Evolutionary conservation across 2,888 invertebrate genomes (phyloP).

Genomic region (Drosophila eohydei): DNA sequence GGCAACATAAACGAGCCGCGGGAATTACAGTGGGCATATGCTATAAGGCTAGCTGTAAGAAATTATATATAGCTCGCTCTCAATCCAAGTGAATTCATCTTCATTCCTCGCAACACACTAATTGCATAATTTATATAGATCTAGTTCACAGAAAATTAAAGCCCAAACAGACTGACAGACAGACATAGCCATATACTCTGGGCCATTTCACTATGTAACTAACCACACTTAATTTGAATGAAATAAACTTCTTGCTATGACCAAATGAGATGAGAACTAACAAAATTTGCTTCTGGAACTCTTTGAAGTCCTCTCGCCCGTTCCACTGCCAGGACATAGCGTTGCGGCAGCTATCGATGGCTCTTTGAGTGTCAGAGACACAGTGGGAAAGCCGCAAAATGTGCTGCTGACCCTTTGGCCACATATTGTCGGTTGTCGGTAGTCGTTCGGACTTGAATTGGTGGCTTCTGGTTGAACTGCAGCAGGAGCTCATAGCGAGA

Average conservation of each 20-base stretch:
- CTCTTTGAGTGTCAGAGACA: slow-evolving; percentile 3
- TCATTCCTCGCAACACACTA: too few relatives aligned
- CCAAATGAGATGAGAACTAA: background rate
- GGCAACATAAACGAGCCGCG: too few relatives aligned
- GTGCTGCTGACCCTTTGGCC: slow-evolving; percentile 23
- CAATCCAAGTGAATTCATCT: too few relatives aligned
- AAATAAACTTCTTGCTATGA: background rate
- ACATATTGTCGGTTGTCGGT: slow-evolving; percentile 40
- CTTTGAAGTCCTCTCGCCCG: background rate
- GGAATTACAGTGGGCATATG: too few relatives aligned
- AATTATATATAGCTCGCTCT: too few relatives aligned
- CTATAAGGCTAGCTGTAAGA: too few relatives aligned
- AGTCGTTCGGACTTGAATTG: slow-evolving; percentile 19
- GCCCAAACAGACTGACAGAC: too few relatives aligned
- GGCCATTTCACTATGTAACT: background rate
- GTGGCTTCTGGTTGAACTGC: slow-evolving; percentile 2
- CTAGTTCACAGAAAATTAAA: too few relatives aligned
- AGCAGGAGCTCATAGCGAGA: background rate
- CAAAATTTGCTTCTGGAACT: background rate
- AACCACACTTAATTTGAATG: background rate
- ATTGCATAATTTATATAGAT: too few relatives aligned
- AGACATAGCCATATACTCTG: background rate
- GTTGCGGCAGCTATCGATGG: slow-evolving; percentile 12
- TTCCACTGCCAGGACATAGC: background rate
- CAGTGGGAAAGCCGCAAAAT: slow-evolving; percentile 18